Percentiles rank a stretch among this genome's conserved stretches.
These are phyloP conservation scores for Gandaritis pyraliata DNA, from an alignment of 2,888 invertebrate genomes.

Conservation along the genomic window DNA sequence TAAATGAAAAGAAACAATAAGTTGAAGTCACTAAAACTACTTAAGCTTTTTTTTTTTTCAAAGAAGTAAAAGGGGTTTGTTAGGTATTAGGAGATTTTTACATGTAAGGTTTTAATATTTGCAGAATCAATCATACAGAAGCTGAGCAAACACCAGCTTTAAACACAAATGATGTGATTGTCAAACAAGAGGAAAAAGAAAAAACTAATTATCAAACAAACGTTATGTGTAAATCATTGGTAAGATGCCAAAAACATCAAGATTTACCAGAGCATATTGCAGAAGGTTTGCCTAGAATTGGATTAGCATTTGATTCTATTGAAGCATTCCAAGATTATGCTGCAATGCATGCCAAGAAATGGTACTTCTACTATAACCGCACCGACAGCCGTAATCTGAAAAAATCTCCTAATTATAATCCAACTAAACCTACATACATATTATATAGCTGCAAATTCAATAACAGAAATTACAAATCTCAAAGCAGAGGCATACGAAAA, in stretches of 20 bases:
- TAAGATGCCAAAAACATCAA: slow-evolving; percentile 8
- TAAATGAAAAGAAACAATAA: too few species aligned
- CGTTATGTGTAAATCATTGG: neutral
- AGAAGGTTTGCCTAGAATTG: slow-evolving; percentile 13
- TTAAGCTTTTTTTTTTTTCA: too few species aligned
- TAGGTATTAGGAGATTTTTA: too few species aligned
- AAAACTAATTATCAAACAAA: too few species aligned
- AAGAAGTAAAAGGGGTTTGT: too few species aligned
- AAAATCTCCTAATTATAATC: neutral
- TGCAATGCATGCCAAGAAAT: slow-evolving; percentile 14
- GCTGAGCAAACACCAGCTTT: neutral
- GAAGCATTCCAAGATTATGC: slow-evolving; percentile 17
- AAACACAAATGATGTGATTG: neutral
- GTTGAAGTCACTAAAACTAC: too few species aligned
- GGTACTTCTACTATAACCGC: slow-evolving; percentile 24
- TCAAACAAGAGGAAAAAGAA: too few species aligned
- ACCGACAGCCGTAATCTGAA: slow-evolving; percentile 14
- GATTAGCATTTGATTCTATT: slow-evolving; percentile 13
- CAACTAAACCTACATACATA: neutral
- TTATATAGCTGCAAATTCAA: slow-evolving; percentile 7
- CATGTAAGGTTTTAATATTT: neutral
- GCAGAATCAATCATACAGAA: neutral
- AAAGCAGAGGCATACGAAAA: slow-evolving; percentile 22
- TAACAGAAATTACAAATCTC: slow-evolving; percentile 3
- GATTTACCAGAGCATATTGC: slow-evolving; percentile 16